phyloP scores from a whole-genome alignment of 2,113 vertebrate genomes.

The Dryoscopus gambensis region DNA sequence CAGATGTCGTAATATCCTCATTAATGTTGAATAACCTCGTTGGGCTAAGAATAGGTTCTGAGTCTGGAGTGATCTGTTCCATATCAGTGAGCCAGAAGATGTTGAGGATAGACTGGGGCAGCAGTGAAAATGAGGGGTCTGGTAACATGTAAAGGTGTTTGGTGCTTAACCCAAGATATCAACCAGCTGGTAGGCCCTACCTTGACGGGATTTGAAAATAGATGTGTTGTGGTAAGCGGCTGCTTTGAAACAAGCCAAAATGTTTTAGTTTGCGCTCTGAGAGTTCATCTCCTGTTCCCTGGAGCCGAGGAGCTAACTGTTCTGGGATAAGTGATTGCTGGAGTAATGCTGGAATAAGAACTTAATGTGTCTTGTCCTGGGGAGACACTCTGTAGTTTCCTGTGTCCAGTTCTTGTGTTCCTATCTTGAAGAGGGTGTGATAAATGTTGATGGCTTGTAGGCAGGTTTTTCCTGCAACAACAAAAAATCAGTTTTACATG shows the following conservation, averaged over 20 bases:
- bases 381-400: background rate
- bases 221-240: background rate
- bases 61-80: background rate
- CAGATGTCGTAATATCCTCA: background rate
- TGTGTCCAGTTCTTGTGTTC: background rate
- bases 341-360: background rate
- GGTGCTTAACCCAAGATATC: background rate
- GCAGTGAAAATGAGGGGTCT: background rate
- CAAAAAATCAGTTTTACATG: background rate
- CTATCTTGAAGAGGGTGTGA: background rate
- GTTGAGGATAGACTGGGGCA: background rate
- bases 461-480: background rate
- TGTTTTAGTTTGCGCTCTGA: background rate
- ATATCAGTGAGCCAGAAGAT: background rate
- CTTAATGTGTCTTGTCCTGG: background rate
- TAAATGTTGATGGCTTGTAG: background rate
- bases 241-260: background rate
- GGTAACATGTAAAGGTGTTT: background rate
- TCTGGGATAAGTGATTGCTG: background rate
- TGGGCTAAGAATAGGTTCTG: background rate
- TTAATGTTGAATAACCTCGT: background rate
- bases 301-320: background rate
- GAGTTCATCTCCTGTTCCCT: background rate
- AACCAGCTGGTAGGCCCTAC: background rate
- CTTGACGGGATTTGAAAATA: background rate